A percentile compares a stretch with the other conserved stretches of the same genome.
Evolutionary conservation across 1,140 invertebrate genomes (phyloP).

Genomic region (Cydia splendana): DNA sequence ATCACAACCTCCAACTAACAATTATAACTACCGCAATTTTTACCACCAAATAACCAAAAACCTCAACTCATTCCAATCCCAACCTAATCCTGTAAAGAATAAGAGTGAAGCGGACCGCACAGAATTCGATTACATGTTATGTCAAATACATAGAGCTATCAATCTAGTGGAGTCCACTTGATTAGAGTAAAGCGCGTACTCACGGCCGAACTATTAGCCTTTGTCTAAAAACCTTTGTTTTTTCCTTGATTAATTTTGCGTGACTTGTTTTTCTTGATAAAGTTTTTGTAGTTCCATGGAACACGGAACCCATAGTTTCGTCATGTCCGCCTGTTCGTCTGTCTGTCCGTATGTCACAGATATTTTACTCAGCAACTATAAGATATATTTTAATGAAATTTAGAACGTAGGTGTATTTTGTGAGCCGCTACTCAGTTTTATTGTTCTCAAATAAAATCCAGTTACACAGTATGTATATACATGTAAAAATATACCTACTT

Average conservation of each 20-base stretch:
- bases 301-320: too few relatives aligned
- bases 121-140: slow-evolving; percentile 9
- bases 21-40: background rate
- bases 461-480: background rate
- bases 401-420: too few relatives aligned
- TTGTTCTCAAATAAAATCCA: too few relatives aligned
- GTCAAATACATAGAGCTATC: slow-evolving; percentile 27
- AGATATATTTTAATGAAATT: too few relatives aligned
- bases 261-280: slow-evolving; percentile 21
- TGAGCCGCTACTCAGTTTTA: too few relatives aligned
- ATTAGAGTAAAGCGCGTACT: slow-evolving; percentile 11
- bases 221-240: slow-evolving; percentile 13
- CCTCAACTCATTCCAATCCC: background rate
- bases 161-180: slow-evolving; percentile 18
- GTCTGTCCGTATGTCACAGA: too few relatives aligned
- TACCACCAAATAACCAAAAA: background rate
- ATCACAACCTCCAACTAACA: background rate
- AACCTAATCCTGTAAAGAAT: background rate
- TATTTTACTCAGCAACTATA: too few relatives aligned
- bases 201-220: slow-evolving; percentile 23
- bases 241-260: slow-evolving; percentile 17
- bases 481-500: background rate
- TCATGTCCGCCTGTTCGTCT: too few relatives aligned
- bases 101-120: background rate
- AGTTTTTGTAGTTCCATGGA: too few relatives aligned